These are phyloP conservation scores for Tuta absoluta DNA, from an alignment of 2,888 invertebrate species.

Conservation along the genomic window DNA sequence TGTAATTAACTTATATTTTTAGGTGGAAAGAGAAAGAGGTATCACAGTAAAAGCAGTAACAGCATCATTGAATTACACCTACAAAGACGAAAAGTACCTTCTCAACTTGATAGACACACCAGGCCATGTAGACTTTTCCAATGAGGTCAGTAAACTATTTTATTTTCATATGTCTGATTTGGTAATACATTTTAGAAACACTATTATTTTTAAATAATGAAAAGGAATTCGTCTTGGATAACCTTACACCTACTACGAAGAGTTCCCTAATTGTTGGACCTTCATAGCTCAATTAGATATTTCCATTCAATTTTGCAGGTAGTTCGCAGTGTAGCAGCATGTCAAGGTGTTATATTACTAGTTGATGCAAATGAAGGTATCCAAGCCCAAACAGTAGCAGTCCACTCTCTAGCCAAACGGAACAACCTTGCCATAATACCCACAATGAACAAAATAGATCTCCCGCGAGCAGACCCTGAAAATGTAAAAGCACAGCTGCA, in stretches of 20 bases:
- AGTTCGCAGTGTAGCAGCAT: slow-evolving; percentile 93
- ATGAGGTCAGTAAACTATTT: slow-evolving; percentile 86
- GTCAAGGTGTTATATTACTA: slow-evolving; percentile 96
- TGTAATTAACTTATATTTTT: too few relatives aligned
- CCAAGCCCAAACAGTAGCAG: slow-evolving; percentile 99
- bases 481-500: slow-evolving; percentile 89
- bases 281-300: neutral
- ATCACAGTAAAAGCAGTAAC: slow-evolving; percentile 99
- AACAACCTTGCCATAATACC: slow-evolving; percentile 92
- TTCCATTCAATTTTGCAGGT: slow-evolving; percentile 68
- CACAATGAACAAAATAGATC: slow-evolving; percentile 97
- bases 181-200: too few relatives aligned
- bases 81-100: slow-evolving; percentile 86
- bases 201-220: too few relatives aligned
- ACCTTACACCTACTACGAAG: neutral
- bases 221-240: too few relatives aligned
- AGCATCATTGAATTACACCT: slow-evolving; percentile 90
- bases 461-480: slow-evolving; percentile 94
- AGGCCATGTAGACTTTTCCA: slow-evolving; percentile 98
- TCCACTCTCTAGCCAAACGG: slow-evolving; percentile 94
- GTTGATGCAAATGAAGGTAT: slow-evolving; percentile 98
- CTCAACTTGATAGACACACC: slow-evolving; percentile 98
- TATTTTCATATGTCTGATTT: too few relatives aligned
- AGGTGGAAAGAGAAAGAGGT: slow-evolving; percentile 96
- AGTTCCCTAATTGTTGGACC: neutral